phyloP scores from a whole-genome alignment of 2,113 vertebrate genomes.

The Zeus faber region DNA sequence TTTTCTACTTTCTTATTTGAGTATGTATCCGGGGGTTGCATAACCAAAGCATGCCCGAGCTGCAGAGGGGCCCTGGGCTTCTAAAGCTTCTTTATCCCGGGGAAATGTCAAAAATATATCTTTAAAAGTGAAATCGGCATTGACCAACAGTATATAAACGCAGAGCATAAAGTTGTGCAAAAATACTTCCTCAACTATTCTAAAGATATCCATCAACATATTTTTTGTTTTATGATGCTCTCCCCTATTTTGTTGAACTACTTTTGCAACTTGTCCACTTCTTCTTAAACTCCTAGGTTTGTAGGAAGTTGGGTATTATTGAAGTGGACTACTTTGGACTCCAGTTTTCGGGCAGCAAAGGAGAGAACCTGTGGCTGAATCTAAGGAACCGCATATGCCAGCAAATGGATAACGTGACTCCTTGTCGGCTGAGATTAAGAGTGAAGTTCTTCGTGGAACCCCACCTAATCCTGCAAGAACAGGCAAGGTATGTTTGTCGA shows the following conservation, averaged over 20 bases:
- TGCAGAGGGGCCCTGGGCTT: too few species aligned
- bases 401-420: slow-evolving; percentile 92
- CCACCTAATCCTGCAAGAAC: slow-evolving; percentile 96
- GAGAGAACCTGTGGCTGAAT: slow-evolving; percentile 97
- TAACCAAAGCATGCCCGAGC: too few species aligned
- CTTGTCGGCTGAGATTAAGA: slow-evolving; percentile 88
- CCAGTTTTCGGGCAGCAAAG: slow-evolving; percentile 94
- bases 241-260: too few species aligned
- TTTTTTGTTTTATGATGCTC: too few species aligned
- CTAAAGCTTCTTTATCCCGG: background rate
- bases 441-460: slow-evolving; percentile 99
- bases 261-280: background rate
- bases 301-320: slow-evolving; percentile 93
- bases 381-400: slow-evolving; percentile 96
- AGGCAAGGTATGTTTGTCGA: slow-evolving; percentile 84
- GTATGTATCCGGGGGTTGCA: too few species aligned
- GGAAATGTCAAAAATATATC: background rate
- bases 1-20: too few species aligned
- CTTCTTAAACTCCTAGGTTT: slow-evolving; percentile 78
- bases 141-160: too few species aligned
- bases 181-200: too few species aligned
- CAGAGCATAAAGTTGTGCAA: too few species aligned
- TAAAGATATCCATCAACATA: too few species aligned
- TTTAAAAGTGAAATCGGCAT: background rate
- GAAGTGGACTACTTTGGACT: slow-evolving; percentile 98